Conservation (phyloP, 2,797 vertebrate species). For the Myotis myotis region DNA sequence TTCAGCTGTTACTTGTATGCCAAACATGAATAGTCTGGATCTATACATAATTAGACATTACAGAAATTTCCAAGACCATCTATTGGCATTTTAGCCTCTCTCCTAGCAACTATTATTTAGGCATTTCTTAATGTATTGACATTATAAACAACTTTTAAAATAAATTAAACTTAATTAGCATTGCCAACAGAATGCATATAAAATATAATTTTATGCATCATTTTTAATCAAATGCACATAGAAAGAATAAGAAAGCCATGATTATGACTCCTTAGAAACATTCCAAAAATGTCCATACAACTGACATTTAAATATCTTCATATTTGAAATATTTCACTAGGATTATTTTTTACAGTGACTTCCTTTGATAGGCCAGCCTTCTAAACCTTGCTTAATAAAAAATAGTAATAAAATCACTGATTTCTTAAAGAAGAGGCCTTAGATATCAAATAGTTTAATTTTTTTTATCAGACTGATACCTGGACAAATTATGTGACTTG, state of each 20-base stretch:
- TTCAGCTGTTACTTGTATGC: not conserved
- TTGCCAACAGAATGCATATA: not conserved
- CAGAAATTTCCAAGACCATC: not conserved
- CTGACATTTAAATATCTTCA: constrained; percentile 48
- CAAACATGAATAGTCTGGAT: not conserved
- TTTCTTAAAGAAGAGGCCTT: not conserved
- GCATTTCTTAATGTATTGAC: constrained; percentile 25
- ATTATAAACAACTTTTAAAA: constrained; percentile 47
- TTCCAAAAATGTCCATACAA: not conserved
- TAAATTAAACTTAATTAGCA: not conserved
- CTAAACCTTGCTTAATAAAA: constrained; percentile 7
- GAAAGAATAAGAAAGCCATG: constrained; percentile 4
- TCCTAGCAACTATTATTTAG: not conserved
- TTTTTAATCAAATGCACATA: constrained; percentile 31
- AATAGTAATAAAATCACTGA: not conserved
- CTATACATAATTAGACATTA: not conserved
- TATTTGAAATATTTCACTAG: constrained; percentile 49
- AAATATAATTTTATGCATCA: not conserved
- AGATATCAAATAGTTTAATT: not conserved
- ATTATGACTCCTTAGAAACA: constrained; percentile 6
- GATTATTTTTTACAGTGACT: not conserved
- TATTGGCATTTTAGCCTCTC: not conserved
- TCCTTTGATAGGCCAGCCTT: not conserved
- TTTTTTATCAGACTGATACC: not conserved
- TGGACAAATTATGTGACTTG: not conserved